Base-by-base conservation (phyloP, 2,797 vertebrate species). In the Silurus lanzhouensis region DNA sequence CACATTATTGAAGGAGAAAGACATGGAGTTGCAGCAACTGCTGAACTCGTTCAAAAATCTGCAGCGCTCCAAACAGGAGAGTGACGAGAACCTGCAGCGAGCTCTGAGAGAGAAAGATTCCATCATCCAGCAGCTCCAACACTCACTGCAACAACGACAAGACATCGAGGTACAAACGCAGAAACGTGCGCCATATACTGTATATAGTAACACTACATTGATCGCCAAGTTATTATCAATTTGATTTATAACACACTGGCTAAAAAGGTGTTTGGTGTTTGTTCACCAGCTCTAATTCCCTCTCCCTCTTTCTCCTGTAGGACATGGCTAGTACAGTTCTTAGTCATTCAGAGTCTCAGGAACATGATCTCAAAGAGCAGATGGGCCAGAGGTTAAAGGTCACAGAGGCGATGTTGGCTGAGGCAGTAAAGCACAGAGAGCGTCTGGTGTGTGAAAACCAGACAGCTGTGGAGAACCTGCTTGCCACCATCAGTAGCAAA, bases 1-100 rank as follows among this genome's bases (percentile, higher is more conserved):
- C 84, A 89, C 90, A 68, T 81, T 95, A 58, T 92, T 97, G 88
- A 96, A 93, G 89, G 97, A 96, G 92, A 96, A 97, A 86, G 97
- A 97, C 74, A 90, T 92, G 25, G 96, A 96, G 91, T 92, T 97
- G 88, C 94, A 96, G 90, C 96, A 96, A 87, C 95, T 96, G 70
- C 91, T 92, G 85, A 95, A 95, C 86, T 96, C 95, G 0, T 90
- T 95, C 52, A 97, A 96, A 88, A 94, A 92, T 86, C 93, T 96
- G 85, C 93, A 96, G 90, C 94, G 94, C 91, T 92, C 93, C 67
- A 96, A 96, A 74, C 95, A 96, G 88, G 96, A 96, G 81, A 93
- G 94, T 19, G 94, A 96, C 90, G 94, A 96, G 87, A 95, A 95
- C 91, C 94, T 95, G 22, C 94, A 96, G 90, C 93, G 92, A 85